Evolutionary conservation across 2,113 vertebrate genomes (phyloP).

Genomic region (Phylloscopus trochilus): DNA sequence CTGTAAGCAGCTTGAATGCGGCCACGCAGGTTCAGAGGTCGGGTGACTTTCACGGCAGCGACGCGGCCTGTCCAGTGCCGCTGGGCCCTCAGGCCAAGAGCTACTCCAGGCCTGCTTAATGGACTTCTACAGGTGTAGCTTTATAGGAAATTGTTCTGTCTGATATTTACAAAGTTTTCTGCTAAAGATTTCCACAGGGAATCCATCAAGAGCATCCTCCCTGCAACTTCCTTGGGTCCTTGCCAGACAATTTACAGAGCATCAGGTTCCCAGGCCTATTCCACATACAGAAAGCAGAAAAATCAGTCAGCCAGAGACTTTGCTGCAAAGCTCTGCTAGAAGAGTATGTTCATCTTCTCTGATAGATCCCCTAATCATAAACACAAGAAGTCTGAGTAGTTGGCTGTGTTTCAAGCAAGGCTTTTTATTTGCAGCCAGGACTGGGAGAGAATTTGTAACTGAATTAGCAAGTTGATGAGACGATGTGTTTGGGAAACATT

Average conservation of each 20-base stretch:
- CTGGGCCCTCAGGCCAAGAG: neutral
- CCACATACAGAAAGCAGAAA: neutral
- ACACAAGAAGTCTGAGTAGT: neutral
- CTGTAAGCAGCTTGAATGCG: neutral
- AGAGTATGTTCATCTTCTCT: neutral
- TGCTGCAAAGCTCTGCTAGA: neutral
- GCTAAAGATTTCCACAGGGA: neutral
- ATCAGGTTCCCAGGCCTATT: neutral
- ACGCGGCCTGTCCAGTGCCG: neutral
- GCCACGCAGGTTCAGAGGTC: neutral
- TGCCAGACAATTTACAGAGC: neutral
- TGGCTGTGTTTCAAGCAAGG: neutral
- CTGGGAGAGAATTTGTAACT: neutral
- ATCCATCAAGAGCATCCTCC: neutral
- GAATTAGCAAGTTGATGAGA: neutral
- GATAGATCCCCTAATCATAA: neutral
- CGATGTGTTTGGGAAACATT: neutral
- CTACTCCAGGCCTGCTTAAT: neutral
- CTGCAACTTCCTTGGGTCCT: neutral
- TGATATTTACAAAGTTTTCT: neutral
- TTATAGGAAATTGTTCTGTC: neutral
- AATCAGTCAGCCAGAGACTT: neutral
- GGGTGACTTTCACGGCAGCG: accelerated
- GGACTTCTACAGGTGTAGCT: neutral
- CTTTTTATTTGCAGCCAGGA: neutral